Base-by-base conservation (phyloP, 2,888 invertebrate species). In the Drosophila subsilvestris region DNA sequence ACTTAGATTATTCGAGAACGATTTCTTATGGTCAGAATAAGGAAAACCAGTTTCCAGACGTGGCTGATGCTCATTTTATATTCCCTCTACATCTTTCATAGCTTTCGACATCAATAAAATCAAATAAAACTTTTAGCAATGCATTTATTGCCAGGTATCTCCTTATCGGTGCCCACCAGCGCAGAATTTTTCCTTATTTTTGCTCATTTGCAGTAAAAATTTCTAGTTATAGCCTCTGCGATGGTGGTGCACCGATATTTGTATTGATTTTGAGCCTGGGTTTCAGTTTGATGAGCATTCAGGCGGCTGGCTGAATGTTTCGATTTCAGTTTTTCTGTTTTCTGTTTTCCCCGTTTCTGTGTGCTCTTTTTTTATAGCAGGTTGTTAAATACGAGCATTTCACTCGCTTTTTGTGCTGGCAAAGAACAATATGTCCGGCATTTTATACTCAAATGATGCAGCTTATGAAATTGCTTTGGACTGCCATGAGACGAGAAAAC, bases 171-270 rank as follows among this genome's bases (percentile, higher is more conserved):
- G 1, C 37, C 1, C 6, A n/a, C 6, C 7, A 6, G 2, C 2
- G 7, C n/a, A 7, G 37, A 32, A 32, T 14, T 69, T 58, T 47
- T 48, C 12, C 20, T 6, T 47, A 32, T 60, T 53, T 43, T 54
- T 70, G 61, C 66, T 86, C 78, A 86, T 85, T 85, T 85, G 86
- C 85, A 84, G 86, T 85, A 85, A 86, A 86, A 79, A 75, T 68
- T 62, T 59, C 53, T 74, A 75, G 76, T 61, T 73, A 76, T 75
- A 56, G 63, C 61, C 63, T 47, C 32, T 20, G 32, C 29, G 60
- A 54, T 18, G 5, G 5, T 49, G 14, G 49, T 55, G 44, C 27
- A 50, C 6, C n/a, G 54, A 45, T 25, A 54, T 2, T 14, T 47
- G 47, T 55, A 66, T 66, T 66, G 63, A 55, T 66, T 63, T 25